These are phyloP conservation scores for Drosophila affinis DNA, from an alignment of 2,888 invertebrate genomes.

Conservation along the genomic window DNA sequence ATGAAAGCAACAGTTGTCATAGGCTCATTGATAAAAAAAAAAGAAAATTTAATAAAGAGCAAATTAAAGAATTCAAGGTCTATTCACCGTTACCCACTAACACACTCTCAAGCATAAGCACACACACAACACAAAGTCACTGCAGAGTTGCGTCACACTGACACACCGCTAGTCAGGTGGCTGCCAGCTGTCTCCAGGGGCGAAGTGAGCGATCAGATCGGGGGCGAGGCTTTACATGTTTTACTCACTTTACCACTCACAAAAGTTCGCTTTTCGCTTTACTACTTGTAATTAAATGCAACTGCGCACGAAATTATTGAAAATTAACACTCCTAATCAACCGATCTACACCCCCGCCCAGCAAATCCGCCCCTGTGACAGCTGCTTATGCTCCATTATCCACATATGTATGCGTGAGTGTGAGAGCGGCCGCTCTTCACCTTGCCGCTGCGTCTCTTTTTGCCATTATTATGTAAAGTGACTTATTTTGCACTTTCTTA, in stretches of 20 bases:
- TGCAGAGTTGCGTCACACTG: slow-evolving; percentile 41
- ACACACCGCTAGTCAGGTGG: slow-evolving; percentile 47
- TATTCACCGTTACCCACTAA: slow-evolving; percentile 32
- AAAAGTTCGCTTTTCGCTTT: neutral
- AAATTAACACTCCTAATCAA: slow-evolving; percentile 1
- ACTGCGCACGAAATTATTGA: slow-evolving; percentile 1
- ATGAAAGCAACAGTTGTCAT: slow-evolving; percentile 42
- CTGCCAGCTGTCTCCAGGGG: slow-evolving; percentile 19
- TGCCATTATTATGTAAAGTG: slow-evolving; percentile 81
- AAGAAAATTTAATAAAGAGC: slow-evolving; percentile 11
- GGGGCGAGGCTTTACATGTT: neutral
- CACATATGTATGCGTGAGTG: slow-evolving; percentile 6
- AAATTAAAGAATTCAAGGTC: slow-evolving; percentile 30
- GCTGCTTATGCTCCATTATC: neutral
- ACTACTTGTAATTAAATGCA: neutral
- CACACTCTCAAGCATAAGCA: slow-evolving; percentile 9
- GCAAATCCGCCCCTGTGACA: slow-evolving; percentile 3
- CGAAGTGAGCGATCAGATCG: slow-evolving; percentile 10
- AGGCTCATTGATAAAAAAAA: slow-evolving; percentile 55
- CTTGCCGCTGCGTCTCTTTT: slow-evolving; percentile 44
- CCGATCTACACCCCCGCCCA: slow-evolving; percentile 23
- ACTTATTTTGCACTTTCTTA: slow-evolving; percentile 38
- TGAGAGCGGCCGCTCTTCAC: slow-evolving; percentile 29
- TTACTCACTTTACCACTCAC: neutral
- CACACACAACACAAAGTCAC: slow-evolving; percentile 9